phyloP scores from a whole-genome alignment of 30 jellyfish, hydroid and myxozoan species.

The Chironex yamaguchii region DNA sequence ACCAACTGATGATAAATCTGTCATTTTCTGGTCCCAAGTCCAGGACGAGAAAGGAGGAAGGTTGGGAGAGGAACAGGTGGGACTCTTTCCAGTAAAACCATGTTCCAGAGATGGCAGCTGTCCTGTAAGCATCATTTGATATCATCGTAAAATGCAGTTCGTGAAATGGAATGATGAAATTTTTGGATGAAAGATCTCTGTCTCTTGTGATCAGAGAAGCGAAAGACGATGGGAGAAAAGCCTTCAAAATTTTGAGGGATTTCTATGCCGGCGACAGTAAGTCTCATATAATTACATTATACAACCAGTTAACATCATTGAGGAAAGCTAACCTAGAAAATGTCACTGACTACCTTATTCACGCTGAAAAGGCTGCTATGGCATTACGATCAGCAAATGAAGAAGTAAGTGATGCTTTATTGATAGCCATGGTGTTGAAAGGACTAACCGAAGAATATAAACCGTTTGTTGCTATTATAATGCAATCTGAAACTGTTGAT shows the following conservation, averaged over 20 bases:
- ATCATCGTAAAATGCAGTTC: no score
- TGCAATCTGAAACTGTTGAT: slow-evolving; percentile 30
- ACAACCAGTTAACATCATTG: slow-evolving; percentile 65
- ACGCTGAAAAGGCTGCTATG: slow-evolving; percentile 67
- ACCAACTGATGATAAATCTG: no score
- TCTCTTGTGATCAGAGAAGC: slow-evolving; percentile 67
- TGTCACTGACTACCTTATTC: slow-evolving; percentile 48
- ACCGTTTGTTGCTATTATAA: slow-evolving; percentile 13
- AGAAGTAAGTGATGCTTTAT: slow-evolving; percentile 41
- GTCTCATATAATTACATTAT: slow-evolving; percentile 65
- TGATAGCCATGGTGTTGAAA: slow-evolving; percentile 63
- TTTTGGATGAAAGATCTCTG: slow-evolving; percentile 60
- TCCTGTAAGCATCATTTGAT: no score
- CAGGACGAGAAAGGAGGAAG: no score
- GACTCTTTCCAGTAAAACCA: no score
- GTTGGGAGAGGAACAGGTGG: no score
- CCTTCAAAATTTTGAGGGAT: slow-evolving; percentile 48
- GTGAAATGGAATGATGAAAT: no score
- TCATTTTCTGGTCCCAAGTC: no score
- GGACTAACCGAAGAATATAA: slow-evolving; percentile 32
- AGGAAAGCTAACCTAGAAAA: slow-evolving; percentile 19
- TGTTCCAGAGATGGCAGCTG: no score
- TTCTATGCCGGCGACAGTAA: slow-evolving; percentile 61
- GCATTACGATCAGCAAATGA: slow-evolving; percentile 57
- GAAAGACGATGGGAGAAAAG: slow-evolving; percentile 69